Conservation (phyloP, 2,888 invertebrate species). For the Tridacna crocea region DNA sequence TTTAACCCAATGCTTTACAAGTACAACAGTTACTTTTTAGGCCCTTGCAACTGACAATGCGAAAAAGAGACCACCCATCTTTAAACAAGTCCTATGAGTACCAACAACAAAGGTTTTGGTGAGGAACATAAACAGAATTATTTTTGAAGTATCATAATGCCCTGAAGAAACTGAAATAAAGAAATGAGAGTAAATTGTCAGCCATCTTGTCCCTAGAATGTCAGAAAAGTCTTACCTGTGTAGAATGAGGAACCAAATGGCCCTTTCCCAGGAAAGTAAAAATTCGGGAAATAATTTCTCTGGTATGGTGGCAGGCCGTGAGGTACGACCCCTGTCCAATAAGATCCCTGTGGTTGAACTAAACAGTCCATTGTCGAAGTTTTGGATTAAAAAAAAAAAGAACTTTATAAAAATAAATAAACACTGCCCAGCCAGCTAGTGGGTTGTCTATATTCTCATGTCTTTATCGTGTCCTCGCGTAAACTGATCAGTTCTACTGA, state of each 20-base stretch:
- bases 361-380: conserved; percentile 71
- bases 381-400: conserved; percentile 24
- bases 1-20: no score
- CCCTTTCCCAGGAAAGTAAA: conserved; percentile 69
- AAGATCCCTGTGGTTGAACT: conserved; percentile 68
- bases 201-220: conserved; percentile 22
- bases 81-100: no score
- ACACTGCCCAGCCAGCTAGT: conserved; percentile 66
- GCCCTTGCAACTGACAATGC: no score
- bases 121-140: no score
- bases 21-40: no score
- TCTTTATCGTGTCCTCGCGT: conserved; percentile 53
- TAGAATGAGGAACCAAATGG: conserved; percentile 63
- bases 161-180: no score
- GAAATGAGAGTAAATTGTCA: background rate
- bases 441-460: conserved; percentile 48
- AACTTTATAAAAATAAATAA: conserved; percentile 34
- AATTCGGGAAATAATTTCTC: conserved; percentile 67
- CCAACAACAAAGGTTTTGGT: no score
- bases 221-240: conserved; percentile 61
- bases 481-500: conserved; percentile 55
- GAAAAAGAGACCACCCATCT: no score
- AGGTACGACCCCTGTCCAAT: conserved; percentile 71
- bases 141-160: no score
- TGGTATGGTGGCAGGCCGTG: conserved; percentile 67